A percentile compares a stretch with the other conserved stretches of the same genome.
phyloP scores from a whole-genome alignment of 2,113 vertebrate species.

The Dasyurus viverrinus region DNA sequence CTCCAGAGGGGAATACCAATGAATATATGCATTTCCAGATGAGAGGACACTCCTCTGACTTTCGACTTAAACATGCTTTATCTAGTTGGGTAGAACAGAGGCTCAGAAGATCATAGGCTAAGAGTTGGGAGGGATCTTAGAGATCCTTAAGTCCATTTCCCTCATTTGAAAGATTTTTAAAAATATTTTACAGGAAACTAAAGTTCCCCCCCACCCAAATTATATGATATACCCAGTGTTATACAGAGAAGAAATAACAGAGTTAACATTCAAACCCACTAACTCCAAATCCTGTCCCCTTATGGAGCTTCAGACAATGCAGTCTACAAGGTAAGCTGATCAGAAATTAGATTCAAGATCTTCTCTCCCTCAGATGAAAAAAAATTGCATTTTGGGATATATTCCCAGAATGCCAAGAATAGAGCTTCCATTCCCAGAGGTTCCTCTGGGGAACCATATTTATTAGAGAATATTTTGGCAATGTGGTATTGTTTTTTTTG shows the following conservation, averaged over 20 bases:
- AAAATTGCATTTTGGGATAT: slow-evolving; percentile 13
- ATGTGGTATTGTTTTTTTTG: neutral
- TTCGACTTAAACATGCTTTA: no score
- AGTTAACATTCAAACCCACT: neutral
- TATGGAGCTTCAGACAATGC: slow-evolving; percentile 32
- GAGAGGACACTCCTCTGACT: neutral
- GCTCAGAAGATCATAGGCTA: neutral
- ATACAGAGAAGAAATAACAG: neutral
- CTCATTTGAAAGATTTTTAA: neutral
- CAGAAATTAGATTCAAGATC: slow-evolving; percentile 33
- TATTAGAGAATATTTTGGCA: slow-evolving; percentile 9
- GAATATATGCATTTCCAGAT: neutral
- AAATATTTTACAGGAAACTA: neutral
- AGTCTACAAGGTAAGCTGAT: neutral
- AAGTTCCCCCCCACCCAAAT: neutral
- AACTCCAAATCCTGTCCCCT: neutral
- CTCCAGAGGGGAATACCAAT: neutral
- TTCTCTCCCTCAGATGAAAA: slow-evolving; percentile 26
- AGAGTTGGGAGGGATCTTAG: neutral
- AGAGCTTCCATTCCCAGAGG: neutral
- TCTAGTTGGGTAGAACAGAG: neutral
- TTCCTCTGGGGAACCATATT: neutral
- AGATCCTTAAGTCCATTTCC: neutral
- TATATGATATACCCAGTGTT: neutral
- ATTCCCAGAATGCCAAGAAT: slow-evolving; percentile 5